These are phyloP conservation scores for Nannoperca australis DNA, from an alignment of 2,797 vertebrate species.

Conservation along the genomic window DNA sequence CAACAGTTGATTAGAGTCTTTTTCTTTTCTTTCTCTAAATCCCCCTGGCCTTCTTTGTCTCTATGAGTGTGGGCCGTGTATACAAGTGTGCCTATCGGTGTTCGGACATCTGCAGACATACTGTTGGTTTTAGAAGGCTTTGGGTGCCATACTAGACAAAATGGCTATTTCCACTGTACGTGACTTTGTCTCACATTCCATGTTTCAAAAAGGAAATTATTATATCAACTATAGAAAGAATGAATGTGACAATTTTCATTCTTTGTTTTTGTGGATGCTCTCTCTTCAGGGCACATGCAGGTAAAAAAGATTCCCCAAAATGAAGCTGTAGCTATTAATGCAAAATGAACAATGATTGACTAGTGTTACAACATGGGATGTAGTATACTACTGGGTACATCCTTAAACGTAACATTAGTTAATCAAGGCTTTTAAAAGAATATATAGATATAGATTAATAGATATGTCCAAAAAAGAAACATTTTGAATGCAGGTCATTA, in stretches of 20 bases:
- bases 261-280: not conserved
- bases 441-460: not conserved
- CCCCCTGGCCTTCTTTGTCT: conserved; percentile 36
- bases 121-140: conserved; percentile 30
- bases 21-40: conserved; percentile 21
- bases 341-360: not conserved
- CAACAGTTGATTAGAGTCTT: conserved; percentile 50
- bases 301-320: not conserved
- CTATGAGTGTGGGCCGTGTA: not conserved
- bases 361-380: not conserved
- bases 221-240: not conserved
- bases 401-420: not conserved
- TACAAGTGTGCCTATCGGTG: conserved; percentile 41
- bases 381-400: not conserved
- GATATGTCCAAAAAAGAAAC: not conserved
- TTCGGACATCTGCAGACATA: conserved; percentile 24
- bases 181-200: not conserved
- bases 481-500: not conserved
- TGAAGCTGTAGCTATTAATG: not conserved
- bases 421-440: not conserved
- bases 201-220: not conserved
- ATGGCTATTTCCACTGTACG: not conserved
- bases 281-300: not conserved
- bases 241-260: not conserved
- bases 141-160: not conserved